Percentiles rank a stretch among this genome's conserved stretches.
These are phyloP conservation scores for Cecropterus lyciades DNA, from an alignment of 1,140 invertebrate genomes.

Conservation along the genomic window DNA sequence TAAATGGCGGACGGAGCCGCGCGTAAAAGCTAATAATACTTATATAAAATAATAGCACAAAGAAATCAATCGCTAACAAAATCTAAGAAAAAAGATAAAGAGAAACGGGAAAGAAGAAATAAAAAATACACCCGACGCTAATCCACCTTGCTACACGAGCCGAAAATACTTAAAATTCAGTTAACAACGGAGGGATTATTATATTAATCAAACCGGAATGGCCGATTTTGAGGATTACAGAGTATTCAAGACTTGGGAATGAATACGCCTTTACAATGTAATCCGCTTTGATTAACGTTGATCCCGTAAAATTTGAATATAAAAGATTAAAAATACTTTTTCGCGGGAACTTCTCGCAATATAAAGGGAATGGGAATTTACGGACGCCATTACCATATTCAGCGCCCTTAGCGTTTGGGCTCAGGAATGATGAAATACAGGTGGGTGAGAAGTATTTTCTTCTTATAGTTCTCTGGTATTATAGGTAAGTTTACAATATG, in stretches of 20 bases:
- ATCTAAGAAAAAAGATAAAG: neutral
- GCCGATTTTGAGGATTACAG: conserved; percentile 26
- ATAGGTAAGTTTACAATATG: neutral
- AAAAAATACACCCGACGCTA: neutral
- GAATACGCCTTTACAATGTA: conserved; percentile 37
- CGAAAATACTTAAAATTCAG: conserved; percentile 24
- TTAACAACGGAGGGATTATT: conserved; percentile 28
- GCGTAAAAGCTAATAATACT: too few species aligned
- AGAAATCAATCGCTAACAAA: too few species aligned
- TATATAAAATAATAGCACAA: too few species aligned
- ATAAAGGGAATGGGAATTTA: conserved; percentile 36
- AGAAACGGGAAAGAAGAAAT: too few species aligned
- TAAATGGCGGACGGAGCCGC: too few species aligned
- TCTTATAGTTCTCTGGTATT: neutral
- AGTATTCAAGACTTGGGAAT: conserved; percentile 30
- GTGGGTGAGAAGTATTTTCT: conserved; percentile 5
- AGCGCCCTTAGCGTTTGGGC: conserved; percentile 30
- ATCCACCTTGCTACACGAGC: neutral
- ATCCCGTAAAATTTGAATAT: conserved; percentile 37
- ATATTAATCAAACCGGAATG: conserved; percentile 34
- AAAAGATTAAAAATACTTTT: conserved; percentile 38
- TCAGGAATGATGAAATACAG: conserved; percentile 23
- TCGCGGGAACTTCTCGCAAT: conserved; percentile 34
- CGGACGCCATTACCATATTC: conserved; percentile 31
- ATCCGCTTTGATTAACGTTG: conserved; percentile 37